Evolutionary conservation across 2,888 invertebrate genomes (phyloP).

Genomic region (Andricus curvator): DNA sequence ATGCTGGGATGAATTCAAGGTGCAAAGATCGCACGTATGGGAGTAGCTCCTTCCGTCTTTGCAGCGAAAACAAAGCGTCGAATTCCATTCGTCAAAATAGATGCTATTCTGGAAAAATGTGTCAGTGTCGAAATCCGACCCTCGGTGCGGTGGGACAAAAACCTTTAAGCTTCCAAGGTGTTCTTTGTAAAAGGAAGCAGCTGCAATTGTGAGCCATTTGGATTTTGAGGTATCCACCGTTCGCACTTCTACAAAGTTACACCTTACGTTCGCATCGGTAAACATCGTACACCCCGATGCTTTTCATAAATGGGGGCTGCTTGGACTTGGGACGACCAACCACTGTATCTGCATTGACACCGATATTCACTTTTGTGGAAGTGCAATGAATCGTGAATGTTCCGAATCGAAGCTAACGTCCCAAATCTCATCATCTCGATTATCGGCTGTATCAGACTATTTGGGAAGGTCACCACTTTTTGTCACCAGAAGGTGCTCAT

Average conservation of each 20-base stretch:
- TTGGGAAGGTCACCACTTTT: not conserved
- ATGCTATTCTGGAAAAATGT: slow-evolving; percentile 44
- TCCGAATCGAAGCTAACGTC: slow-evolving; percentile 13
- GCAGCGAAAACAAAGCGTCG: slow-evolving; percentile 49
- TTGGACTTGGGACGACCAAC: slow-evolving; percentile 30
- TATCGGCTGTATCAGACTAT: slow-evolving; percentile 5
- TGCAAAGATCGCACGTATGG: slow-evolving; percentile 41
- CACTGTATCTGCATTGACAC: slow-evolving; percentile 35
- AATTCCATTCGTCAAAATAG: slow-evolving; percentile 49
- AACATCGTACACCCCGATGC: slow-evolving; percentile 44
- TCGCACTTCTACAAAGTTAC: slow-evolving; percentile 61
- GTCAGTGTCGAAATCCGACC: slow-evolving; percentile 54
- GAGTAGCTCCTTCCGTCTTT: slow-evolving; percentile 43
- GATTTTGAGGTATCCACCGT: slow-evolving; percentile 59
- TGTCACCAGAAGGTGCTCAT: not conserved
- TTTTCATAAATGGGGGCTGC: slow-evolving; percentile 36
- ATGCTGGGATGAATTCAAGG: slow-evolving; percentile 40
- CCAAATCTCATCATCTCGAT: slow-evolving; percentile 38
- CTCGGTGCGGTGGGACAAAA: slow-evolving; percentile 49
- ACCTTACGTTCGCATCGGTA: slow-evolving; percentile 56
- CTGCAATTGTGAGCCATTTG: slow-evolving; percentile 64
- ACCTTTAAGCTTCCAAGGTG: slow-evolving; percentile 49
- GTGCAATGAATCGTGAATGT: slow-evolving; percentile 36
- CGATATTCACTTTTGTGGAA: slow-evolving; percentile 27
- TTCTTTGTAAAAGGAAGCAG: slow-evolving; percentile 61